Conservation (phyloP, 2,888 invertebrate genomes). For the Baronia brevicornis region DNA sequence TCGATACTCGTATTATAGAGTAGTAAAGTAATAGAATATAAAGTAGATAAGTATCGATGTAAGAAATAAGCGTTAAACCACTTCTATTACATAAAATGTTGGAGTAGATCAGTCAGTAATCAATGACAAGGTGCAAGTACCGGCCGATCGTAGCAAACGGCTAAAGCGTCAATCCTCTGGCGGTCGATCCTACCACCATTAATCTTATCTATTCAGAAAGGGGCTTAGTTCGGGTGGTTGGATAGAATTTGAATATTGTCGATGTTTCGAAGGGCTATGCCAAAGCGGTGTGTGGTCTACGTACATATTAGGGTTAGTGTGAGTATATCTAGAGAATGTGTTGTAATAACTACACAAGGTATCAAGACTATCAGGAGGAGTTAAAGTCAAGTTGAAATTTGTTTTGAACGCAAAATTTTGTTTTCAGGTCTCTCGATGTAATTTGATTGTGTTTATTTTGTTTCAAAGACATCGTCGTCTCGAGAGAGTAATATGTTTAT, state of each 20-base stretch:
- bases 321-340: slow-evolving; percentile 17
- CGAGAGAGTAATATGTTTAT: too few species aligned
- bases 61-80: slow-evolving; percentile 4
- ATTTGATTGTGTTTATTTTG: too few species aligned
- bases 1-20: too few species aligned
- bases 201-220: slow-evolving; percentile 60
- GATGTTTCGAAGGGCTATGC: slow-evolving; percentile 26
- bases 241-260: slow-evolving; percentile 54
- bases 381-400: too few species aligned
- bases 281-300: slow-evolving; percentile 22
- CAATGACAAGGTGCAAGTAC: slow-evolving; percentile 34
- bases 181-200: slow-evolving; percentile 41
- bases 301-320: slow-evolving; percentile 28
- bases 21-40: too few species aligned
- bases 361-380: too few species aligned
- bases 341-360: neutral
- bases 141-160: slow-evolving; percentile 23
- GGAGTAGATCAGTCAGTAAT: too few species aligned
- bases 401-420: too few species aligned
- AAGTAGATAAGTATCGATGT: too few species aligned
- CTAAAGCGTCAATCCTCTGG: slow-evolving; percentile 33
- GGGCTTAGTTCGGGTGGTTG: slow-evolving; percentile 37
- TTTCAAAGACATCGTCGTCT: too few species aligned
- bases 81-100: too few species aligned
- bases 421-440: too few species aligned